phyloP scores from a whole-genome alignment of 2,888 invertebrate species.

The Leucophora obtusa region DNA sequence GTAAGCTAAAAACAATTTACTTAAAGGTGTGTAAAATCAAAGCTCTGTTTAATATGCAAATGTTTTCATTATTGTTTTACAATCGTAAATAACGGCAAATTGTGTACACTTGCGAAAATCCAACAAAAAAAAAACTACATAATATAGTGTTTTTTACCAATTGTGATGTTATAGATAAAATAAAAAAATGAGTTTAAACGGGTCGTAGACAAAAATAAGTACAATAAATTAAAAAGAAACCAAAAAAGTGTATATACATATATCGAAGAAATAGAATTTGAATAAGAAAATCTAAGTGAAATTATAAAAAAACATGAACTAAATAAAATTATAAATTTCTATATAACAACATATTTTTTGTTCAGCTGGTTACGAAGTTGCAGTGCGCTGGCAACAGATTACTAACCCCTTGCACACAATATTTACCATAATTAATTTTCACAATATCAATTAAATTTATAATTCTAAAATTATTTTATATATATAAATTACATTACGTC shows the following conservation, averaged over 20 bases:
- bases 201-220: constrained; percentile 33
- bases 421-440: not conserved
- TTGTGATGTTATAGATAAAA: constrained; percentile 51
- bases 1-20: constrained; percentile 5
- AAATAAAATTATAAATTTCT: constrained; percentile 56
- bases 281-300: not conserved
- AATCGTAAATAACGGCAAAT: constrained; percentile 58
- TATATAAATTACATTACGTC: constrained; percentile 45
- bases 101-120: constrained; percentile 43
- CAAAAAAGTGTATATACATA: constrained; percentile 36
- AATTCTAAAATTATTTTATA: no score
- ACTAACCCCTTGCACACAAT: constrained; percentile 7
- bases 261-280: not conserved
- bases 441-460: no score
- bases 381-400: constrained; percentile 51
- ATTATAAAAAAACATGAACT: not conserved
- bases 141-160: constrained; percentile 52
- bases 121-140: constrained; percentile 4
- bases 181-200: constrained; percentile 67
- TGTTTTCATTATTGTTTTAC: constrained; percentile 40
- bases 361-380: constrained; percentile 53
- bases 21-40: constrained; percentile 32
- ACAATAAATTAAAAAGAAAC: constrained; percentile 28
- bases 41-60: constrained; percentile 2
- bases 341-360: constrained; percentile 6